These are phyloP conservation scores for Lonchura striata DNA, from an alignment of 2,113 vertebrate species.

Conservation along the genomic window DNA sequence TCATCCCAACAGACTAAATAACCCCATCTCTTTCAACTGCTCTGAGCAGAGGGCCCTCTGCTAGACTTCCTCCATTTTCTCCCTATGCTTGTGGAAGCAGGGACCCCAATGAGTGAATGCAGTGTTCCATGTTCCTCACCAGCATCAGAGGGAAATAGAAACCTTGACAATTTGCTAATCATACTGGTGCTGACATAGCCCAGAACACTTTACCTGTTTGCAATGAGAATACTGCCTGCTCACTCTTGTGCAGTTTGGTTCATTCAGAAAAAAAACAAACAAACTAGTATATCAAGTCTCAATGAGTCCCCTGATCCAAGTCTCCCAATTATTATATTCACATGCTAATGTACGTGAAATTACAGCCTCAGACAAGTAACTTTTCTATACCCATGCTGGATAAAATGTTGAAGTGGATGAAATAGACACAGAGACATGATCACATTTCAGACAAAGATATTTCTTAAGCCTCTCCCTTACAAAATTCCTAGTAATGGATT, in stretches of 20 bases:
- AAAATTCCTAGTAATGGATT: not conserved
- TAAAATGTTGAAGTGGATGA: not conserved
- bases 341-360: not conserved
- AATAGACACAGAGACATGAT: not conserved
- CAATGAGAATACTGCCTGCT: not conserved
- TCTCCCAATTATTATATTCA: not conserved
- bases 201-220: not conserved
- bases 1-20: not conserved
- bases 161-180: not conserved
- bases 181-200: not conserved
- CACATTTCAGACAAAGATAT: not conserved
- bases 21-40: not conserved
- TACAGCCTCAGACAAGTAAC: not conserved
- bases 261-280: not conserved
- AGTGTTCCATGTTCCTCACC: not conserved
- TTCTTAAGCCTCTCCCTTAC: not conserved
- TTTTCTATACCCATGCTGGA: not conserved
- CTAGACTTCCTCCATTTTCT: not conserved
- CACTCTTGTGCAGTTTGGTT: not conserved
- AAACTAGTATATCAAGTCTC: not conserved
- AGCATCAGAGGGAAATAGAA: not conserved
- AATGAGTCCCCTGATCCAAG: not conserved
- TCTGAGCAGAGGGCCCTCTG: not conserved
- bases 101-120: not conserved
- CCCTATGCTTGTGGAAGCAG: not conserved